Percentiles rank a stretch among this genome's conserved stretches.
These are phyloP conservation scores for Agrochola macilenta DNA, from an alignment of 2,888 invertebrate genomes.

Conservation along the genomic window DNA sequence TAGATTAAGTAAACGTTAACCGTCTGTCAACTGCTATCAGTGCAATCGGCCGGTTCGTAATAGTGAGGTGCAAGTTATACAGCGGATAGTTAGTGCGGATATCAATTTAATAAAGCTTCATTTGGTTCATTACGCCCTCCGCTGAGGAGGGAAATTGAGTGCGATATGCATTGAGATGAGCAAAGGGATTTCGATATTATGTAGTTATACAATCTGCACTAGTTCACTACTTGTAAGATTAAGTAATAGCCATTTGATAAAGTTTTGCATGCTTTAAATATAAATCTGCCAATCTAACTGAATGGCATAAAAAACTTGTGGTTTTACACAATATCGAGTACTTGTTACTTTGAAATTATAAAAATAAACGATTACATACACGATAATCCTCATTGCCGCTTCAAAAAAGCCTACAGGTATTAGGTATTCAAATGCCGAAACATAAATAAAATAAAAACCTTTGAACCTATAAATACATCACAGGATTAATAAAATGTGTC, in stretches of 20 bases:
- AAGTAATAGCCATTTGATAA: neutral
- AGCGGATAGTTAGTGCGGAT: constrained; percentile 58
- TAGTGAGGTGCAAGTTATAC: constrained; percentile 60
- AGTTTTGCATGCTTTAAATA: neutral
- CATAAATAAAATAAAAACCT: constrained; percentile 22
- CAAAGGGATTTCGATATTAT: constrained; percentile 49
- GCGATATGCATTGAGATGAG: constrained; percentile 55
- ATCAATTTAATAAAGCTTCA: constrained; percentile 67
- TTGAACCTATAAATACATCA: constrained; percentile 59
- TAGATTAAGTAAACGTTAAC: constrained; percentile 1
- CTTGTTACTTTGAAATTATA: neutral
- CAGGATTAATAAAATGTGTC: constrained; percentile 60
- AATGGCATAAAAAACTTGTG: neutral
- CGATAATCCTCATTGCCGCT: constrained; percentile 3
- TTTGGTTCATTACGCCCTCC: constrained; percentile 61
- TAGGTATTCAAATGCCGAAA: constrained; percentile 35
- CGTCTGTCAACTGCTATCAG: constrained; percentile 3
- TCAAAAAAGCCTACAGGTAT: neutral
- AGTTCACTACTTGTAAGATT: neutral
- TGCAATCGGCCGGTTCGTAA: constrained; percentile 28
- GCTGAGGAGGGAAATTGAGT: constrained; percentile 54
- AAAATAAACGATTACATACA: neutral
- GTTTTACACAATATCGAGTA: neutral
- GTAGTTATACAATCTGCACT: constrained; percentile 2
- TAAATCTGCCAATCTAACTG: neutral